Base-by-base conservation (phyloP, 2,113 vertebrate species). In the Crotalus tigris region DNA sequence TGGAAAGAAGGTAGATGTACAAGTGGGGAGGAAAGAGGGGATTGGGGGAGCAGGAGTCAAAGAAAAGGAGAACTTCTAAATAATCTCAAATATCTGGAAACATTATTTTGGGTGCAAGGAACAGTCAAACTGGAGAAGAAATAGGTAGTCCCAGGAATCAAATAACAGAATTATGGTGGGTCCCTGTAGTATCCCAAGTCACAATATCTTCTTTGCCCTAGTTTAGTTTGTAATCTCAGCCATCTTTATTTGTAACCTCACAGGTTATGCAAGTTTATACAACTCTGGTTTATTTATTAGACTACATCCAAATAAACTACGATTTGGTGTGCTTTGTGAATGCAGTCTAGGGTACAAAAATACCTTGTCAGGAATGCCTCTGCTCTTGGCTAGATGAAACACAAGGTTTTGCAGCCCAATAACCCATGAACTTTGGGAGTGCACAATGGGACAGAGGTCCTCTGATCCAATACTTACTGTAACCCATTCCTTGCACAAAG, bases 401-500 rank as follows among this genome's bases (percentile, higher is more conserved):
- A 81, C 9, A 46, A 13, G 57, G 46, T 11, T 15, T 46, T 90
- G 59, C 19, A 24, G 19, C 17, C 44, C 88, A 39, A 24, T 26
- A 49, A 59, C 2, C 2, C 8, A 53, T 39, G n/a, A 26, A 55
- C 39, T n/a, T 46, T 26, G 81, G 15, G 24, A 26, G 1, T 26
- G n/a, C 5, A 46, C n/a, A 44, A 19, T 1, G 33, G 39, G 2
- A 69, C 49, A 26, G 13, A 53, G 54, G 12, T 51, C n/a, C 17
- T 44, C 15, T 29, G 87, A 86, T 29, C 9, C 23, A 64, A 90
- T 93, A 98, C 98, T 98, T 97, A 98, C 98, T 98, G 96, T 98
- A 99, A 96, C 98, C 98, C 98, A 99, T 99, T 95, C 98, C 98
- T 93, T 99, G 98, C 91, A 99, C 98, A 95, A 99, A 99, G 95